phyloP scores from a whole-genome alignment of 2,113 vertebrate genomes.

The Australoheros scitulus region DNA sequence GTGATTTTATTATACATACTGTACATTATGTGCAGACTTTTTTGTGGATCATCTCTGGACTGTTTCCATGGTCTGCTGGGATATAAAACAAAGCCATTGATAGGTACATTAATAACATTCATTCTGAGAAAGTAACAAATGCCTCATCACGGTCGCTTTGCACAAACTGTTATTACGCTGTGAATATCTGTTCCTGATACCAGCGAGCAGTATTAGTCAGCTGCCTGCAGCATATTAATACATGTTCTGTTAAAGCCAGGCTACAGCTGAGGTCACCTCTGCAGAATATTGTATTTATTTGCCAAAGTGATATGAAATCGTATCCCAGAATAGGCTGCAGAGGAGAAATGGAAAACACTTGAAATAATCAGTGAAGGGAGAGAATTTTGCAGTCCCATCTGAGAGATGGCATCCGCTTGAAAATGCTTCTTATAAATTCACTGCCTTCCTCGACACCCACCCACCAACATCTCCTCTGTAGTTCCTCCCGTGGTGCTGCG shows the following conservation, averaged over 20 bases:
- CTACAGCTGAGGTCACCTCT: constrained; percentile 26
- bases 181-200: constrained; percentile 14
- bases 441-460: constrained; percentile 62
- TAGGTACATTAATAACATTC: not conserved
- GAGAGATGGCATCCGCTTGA: constrained; percentile 44
- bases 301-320: not conserved
- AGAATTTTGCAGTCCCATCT: not conserved
- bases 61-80: constrained; percentile 4
- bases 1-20: not conserved
- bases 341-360: not conserved
- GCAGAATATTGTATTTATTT: constrained; percentile 4
- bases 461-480: constrained; percentile 47
- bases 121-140: constrained; percentile 13
- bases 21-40: not conserved
- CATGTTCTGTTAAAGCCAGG: constrained; percentile 12
- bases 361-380: not conserved
- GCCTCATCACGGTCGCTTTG: not conserved
- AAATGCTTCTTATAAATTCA: constrained; percentile 44
- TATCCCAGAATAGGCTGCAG: not conserved
- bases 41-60: constrained; percentile 20
- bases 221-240: constrained; percentile 39
- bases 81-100: not conserved
- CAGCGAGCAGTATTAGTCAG: constrained; percentile 39
- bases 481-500: constrained; percentile 19
- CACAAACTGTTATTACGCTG: constrained; percentile 13